Evolutionary conservation across 2,888 invertebrate genomes (phyloP).

Genomic region (Osedax frankpressi): DNA sequence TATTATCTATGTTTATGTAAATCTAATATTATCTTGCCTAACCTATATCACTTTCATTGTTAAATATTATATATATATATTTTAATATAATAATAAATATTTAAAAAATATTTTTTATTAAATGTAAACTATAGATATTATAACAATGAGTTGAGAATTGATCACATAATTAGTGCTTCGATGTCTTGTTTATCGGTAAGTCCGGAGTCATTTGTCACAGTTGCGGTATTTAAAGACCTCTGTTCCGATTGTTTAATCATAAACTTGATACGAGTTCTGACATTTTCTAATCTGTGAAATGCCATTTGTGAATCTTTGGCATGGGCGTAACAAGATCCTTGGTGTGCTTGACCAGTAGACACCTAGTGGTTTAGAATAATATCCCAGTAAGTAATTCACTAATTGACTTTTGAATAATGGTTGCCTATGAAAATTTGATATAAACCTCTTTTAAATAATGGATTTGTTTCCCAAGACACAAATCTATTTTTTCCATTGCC

Average conservation of each 20-base stretch:
- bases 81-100: neutral
- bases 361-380: too few relatives aligned
- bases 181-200: neutral
- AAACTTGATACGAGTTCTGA: neutral
- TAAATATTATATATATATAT: neutral
- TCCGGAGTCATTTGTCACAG: too few relatives aligned
- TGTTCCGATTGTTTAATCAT: too few relatives aligned
- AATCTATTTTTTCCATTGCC: slow-evolving; percentile 74
- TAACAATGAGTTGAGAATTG: too few relatives aligned
- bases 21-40: too few relatives aligned
- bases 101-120: neutral
- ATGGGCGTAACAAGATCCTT: slow-evolving; percentile 5
- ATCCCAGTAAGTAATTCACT: too few relatives aligned
- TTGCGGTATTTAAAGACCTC: too few relatives aligned
- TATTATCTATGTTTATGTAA: too few relatives aligned
- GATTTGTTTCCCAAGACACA: slow-evolving; percentile 80
- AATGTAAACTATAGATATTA: too few relatives aligned
- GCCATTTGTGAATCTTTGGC: slow-evolving; percentile 9
- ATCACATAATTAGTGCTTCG: neutral
- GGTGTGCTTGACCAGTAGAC: slow-evolving; percentile 7
- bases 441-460: neutral
- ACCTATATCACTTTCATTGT: too few relatives aligned
- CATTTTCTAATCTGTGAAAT: slow-evolving; percentile 1
- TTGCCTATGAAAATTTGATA: too few relatives aligned
- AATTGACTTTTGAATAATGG: too few relatives aligned